Percentiles rank a stretch among this genome's conserved stretches.
phyloP scores from a whole-genome alignment of 1,140 invertebrate species.

The Diprion similis region DNA sequence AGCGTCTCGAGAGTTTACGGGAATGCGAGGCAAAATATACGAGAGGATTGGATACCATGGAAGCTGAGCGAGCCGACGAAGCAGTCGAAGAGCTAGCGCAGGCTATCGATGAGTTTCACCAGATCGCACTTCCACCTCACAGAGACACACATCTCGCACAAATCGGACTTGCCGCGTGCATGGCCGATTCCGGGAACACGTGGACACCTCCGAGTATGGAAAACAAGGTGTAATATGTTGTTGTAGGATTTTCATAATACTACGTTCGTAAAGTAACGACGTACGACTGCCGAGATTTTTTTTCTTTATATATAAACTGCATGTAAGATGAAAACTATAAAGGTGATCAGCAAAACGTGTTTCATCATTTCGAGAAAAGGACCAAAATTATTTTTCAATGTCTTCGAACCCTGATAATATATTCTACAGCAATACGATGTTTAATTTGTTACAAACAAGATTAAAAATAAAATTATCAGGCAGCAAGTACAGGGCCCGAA shows the following conservation, averaged over 20 bases:
- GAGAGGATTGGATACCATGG: conserved; percentile 56
- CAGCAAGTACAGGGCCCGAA: too few relatives aligned
- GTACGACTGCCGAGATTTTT: neutral
- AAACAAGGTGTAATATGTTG: neutral
- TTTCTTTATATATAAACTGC: neutral
- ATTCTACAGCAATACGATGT: too few relatives aligned
- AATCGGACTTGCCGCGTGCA: conserved; percentile 66
- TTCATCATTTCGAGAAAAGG: neutral
- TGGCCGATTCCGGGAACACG: conserved; percentile 55
- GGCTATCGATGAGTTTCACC: conserved; percentile 53
- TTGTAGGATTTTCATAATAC: neutral
- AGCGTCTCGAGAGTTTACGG: conserved; percentile 56
- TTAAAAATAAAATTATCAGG: too few relatives aligned
- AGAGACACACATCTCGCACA: conserved; percentile 68
- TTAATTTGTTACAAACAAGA: too few relatives aligned
- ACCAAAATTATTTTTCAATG: neutral
- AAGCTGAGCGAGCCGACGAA: conserved; percentile 53
- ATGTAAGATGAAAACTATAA: neutral
- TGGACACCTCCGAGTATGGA: conserved; percentile 29
- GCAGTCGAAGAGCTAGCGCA: conserved; percentile 60
- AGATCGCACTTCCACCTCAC: conserved; percentile 65
- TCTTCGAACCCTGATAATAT: too few relatives aligned
- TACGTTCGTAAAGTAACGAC: neutral
- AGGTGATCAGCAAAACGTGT: neutral
- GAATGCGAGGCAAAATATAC: conserved; percentile 63